Base-by-base conservation (phyloP, 2,888 invertebrate species). In the Syritta pipiens region DNA sequence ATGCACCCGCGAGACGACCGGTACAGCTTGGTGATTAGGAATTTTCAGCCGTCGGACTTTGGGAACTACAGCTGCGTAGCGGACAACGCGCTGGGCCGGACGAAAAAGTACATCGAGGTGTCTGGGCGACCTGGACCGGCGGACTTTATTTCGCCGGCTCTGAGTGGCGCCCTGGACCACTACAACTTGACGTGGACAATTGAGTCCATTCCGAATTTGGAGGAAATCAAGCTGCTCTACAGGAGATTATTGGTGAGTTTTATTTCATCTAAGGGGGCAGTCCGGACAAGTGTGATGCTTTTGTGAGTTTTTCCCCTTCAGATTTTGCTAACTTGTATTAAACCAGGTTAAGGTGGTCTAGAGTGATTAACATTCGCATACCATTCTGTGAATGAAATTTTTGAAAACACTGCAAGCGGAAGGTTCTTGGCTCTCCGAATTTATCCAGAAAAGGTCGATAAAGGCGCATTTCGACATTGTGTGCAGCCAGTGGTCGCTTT, bases 181-280 rank as follows among this genome's bases (percentile, higher is more conserved):
- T 93, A 93, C 85, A 92, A 92, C 83, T 86, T 93, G 48, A 91
- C 91, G 22, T 93, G 93, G 93, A 90, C 90, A 55, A 92, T 93
- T 28, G 93, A 93, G 84, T 92, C 92, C 4, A 92, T 92, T 82
- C 92, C 93, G 55, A 91, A 91, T 1, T 90, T 93, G 26, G 89
- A 91, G 49, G 93, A 93, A 88, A 92, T 92, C 40, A 89, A 92
- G 81, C 89, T 93, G 30, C 88, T 93, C 46, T 93, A 92, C 86
- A 87, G 93, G 79, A 90, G 91, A 83, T 89, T 92, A 37, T 88
- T 92, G 90, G 93, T 92, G 86, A 89, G 88, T 85, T 28, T 20
- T 30, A 22, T 3, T 20, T 30, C 12, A 20, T 48, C 1, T 12
- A 12, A 14, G n/a, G 10, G 19, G 19, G 9, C 37, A 5, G 6